These are phyloP conservation scores for Agrotis ipsilon DNA, from an alignment of 2,888 invertebrate genomes.

Conservation along the genomic window DNA sequence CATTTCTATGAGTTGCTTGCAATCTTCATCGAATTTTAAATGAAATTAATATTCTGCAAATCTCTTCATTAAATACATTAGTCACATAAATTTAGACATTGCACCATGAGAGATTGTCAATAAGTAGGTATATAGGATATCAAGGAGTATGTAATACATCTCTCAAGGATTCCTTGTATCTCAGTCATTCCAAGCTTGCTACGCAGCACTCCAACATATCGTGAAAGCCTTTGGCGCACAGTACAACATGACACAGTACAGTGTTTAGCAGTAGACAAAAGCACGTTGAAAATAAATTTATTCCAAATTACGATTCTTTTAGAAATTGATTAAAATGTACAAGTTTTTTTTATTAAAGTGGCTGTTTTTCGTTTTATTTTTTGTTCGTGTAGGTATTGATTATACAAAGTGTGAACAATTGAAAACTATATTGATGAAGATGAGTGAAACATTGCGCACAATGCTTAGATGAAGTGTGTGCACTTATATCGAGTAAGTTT, in stretches of 20 bases:
- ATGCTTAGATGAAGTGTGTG: slow-evolving; percentile 8
- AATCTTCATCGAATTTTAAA: not conserved
- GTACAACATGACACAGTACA: slow-evolving; percentile 71
- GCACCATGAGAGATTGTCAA: not conserved
- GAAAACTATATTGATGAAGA: not conserved
- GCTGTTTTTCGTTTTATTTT: not conserved
- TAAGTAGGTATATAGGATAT: too few species aligned
- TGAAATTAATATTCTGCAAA: not conserved
- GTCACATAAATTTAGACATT: too few species aligned
- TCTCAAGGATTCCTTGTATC: not conserved
- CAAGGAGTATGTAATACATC: slow-evolving; percentile 2
- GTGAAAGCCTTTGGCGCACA: slow-evolving; percentile 59
- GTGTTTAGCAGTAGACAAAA: slow-evolving; percentile 76
- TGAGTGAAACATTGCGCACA: not conserved
- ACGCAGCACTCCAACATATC: slow-evolving; percentile 18
- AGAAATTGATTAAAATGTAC: not conserved
- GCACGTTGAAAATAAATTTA: slow-evolving; percentile 62
- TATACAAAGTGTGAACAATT: not conserved
- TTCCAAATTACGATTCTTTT: slow-evolving; percentile 1
- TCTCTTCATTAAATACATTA: not conserved
- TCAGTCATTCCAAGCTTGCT: slow-evolving; percentile 50
- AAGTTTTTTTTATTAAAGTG: too few species aligned
- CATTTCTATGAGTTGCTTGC: not conserved
- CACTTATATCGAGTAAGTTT: slow-evolving; percentile 2
- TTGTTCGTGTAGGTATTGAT: not conserved